Percentiles rank a stretch among this genome's conserved stretches.
These are phyloP conservation scores for Abscondita cerata DNA, from an alignment of 2,888 invertebrate genomes.

Conservation along the genomic window DNA sequence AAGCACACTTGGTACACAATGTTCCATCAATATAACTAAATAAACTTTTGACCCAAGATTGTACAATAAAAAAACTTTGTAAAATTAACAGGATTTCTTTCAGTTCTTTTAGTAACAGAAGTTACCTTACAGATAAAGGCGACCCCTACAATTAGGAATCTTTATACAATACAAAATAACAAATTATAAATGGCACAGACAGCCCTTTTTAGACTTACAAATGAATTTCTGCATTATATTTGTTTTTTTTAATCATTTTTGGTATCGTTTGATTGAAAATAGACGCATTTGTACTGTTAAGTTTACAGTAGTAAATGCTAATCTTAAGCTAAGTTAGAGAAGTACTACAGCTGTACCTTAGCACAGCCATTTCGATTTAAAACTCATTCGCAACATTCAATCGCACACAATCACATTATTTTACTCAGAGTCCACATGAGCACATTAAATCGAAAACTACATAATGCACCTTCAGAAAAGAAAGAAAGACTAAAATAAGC, in stretches of 20 bases:
- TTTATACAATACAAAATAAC: constrained; percentile 42
- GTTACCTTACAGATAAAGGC: constrained; percentile 27
- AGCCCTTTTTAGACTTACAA: constrained; percentile 39
- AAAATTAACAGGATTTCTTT: constrained; percentile 44
- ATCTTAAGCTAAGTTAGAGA: constrained; percentile 40
- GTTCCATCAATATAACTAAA: constrained; percentile 48
- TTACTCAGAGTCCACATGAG: constrained; percentile 31
- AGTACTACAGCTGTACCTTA: constrained; percentile 25
- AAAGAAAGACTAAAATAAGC: constrained; percentile 14
- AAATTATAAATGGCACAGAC: constrained; percentile 52
- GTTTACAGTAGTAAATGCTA: constrained; percentile 54
- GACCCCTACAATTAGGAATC: constrained; percentile 20
- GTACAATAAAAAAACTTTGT: constrained; percentile 46
- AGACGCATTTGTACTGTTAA: constrained; percentile 48
- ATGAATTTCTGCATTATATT: constrained; percentile 18
- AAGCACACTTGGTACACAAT: constrained; percentile 61
- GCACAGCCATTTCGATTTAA: constrained; percentile 21
- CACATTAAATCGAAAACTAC: constrained; percentile 13
- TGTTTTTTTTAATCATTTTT: constrained; percentile 39
- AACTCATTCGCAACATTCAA: constrained; percentile 25
- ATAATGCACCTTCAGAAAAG: constrained; percentile 6
- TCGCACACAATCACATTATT: constrained; percentile 25
- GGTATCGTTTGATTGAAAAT: constrained; percentile 50
- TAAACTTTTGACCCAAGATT: constrained; percentile 47
- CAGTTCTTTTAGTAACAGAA: constrained; percentile 34